Evolutionary conservation across 1,140 invertebrate species (phyloP), one percentile per base, ranked within the genome.

Genomic region (Cydia fagiglandana): DNA sequence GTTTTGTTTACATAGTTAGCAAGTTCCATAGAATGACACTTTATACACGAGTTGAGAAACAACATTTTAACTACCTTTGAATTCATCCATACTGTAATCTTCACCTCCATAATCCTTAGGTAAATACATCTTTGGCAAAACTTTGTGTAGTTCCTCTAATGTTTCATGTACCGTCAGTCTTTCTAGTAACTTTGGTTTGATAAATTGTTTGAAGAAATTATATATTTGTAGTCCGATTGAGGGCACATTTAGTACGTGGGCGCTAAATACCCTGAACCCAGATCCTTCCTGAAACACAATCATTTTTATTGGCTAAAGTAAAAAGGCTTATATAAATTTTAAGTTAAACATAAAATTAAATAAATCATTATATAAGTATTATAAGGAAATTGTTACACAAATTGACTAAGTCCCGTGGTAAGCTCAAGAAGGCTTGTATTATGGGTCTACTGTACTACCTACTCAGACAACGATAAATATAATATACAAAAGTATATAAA

Each of bases 81-180:
- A 83, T 30, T 88, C 85, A 9, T 83, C 77, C 17, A 90, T 64
- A 34, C 82, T 82, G 24, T 79, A 84, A n/a, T 89, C 80, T 0
- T 87, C 84, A 10, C 94, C 94, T 0, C 93, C 93, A 79, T 93
- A 94, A 56, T 94, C 93, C 12, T 87, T 86, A 0, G 94, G 94
- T n/a, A 94, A 83, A 74, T 93, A 85, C 15, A 86, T 82, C 77
- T 91, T 93, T 1, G 93, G 90, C 34, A 94, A 81, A 76, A 89
- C 78, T 76, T 93, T 86, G 15, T 94, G 85, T 9, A 94, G 78
- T 4, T 92, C 90, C 30, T 90, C 89, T 3, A 90, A 75, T n/a
- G 74, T 85, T 15, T 86, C 86, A 28, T 91, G 89, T 3, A 90
- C 83, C 61, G 91, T 88, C 3, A 94, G 82, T 47, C 93, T 85